Base-by-base conservation (phyloP, 2,797 vertebrate genomes). In the Rhabdophis nuchalis region DNA sequence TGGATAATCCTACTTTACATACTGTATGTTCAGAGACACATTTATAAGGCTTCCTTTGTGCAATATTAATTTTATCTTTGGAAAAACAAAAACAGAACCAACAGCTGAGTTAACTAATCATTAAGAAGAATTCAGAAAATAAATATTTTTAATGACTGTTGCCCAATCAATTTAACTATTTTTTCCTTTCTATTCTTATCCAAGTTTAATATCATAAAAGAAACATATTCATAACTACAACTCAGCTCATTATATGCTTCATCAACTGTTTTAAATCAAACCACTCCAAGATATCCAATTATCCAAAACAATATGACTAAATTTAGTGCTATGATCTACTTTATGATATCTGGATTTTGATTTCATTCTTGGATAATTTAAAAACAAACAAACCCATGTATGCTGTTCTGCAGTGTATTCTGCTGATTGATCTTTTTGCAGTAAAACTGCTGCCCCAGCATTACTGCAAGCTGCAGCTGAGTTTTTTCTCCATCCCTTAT, bases 371-470 rank as follows among this genome's bases (percentile, higher is more conserved):
- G 36, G 25, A 9, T 52, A 27, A 89, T 50, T 61, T n/a, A 11
- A 82, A 77, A 82, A 41, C 4, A 68, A 72, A 18, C 32, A 72
- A 72, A 9, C 11, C 4, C 77, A 25, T 9, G 29, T 57, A 29
- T 50, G 36, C 53, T n/a, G 56, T 93, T 61, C 89, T 88, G 89
- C 92, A 93, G 92, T 82, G 68, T 88, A 85, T 85, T 88, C 89
- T 91, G 89, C 92, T 88, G 92, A 88, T 7, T 93, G 92, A 82
- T 90, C 56, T 87, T 89, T 93, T 54, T 88, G 92, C 85, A 93
- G 89, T 32, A 87, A 46, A 90, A 57, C 50, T 90, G 56, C 86
- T 89, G 68, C 23, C 25, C 64, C 68, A 88, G 89, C 89, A 88
- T 72, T 91, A 93, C 92, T 88, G 89, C 92, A 91, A 93, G 27